These are phyloP conservation scores for Falco berigora DNA, from an alignment of 2,797 vertebrate genomes.

Conservation along the genomic window DNA sequence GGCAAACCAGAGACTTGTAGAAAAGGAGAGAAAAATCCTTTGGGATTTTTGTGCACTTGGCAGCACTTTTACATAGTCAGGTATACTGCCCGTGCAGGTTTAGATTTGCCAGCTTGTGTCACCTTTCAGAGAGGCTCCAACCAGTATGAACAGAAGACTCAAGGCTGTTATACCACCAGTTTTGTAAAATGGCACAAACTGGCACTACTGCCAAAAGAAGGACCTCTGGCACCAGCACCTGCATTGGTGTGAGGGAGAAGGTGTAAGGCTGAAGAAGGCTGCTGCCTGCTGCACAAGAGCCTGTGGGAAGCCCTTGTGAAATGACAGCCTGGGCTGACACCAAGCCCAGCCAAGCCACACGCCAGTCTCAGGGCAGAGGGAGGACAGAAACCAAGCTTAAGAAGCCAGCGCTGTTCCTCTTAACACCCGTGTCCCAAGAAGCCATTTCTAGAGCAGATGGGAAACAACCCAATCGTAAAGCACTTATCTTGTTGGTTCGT, in stretches of 20 bases:
- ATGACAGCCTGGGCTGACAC: not conserved
- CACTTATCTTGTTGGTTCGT: not conserved
- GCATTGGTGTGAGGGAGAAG: not conserved
- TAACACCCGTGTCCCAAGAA: not conserved
- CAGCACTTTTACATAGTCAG: not conserved
- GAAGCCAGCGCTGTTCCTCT: not conserved
- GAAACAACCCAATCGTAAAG: not conserved
- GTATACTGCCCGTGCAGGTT: not conserved
- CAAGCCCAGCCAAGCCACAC: not conserved
- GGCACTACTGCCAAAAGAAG: accelerated
- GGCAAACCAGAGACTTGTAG: not conserved
- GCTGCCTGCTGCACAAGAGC: not conserved
- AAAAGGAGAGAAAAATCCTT: not conserved
- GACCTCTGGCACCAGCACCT: not conserved
- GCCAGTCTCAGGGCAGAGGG: not conserved
- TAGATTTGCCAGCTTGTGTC: not conserved
- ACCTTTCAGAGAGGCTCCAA: not conserved
- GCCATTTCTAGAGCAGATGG: not conserved
- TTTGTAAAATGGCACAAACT: not conserved
- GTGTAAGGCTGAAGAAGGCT: not conserved
- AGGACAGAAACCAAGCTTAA: not conserved
- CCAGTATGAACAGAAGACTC: not conserved
- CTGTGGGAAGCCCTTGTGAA: not conserved
- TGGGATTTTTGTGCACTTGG: not conserved
- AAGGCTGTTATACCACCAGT: not conserved